Base-by-base conservation (phyloP, 2,888 invertebrate genomes). In the Drosophila hawaiiensis region DNA sequence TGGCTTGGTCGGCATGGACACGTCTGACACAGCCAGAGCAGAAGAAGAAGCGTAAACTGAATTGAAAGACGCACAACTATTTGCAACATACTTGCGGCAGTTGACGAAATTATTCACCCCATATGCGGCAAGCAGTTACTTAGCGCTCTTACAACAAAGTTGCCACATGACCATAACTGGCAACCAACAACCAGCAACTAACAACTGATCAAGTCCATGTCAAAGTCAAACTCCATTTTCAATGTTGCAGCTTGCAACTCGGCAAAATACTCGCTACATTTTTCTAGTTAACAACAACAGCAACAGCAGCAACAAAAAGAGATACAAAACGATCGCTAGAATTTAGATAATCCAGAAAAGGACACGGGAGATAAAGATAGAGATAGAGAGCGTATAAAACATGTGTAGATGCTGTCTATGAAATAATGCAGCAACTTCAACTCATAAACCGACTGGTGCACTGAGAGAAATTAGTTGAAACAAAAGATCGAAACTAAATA, bases 71-170 rank as follows among this genome's bases (percentile, higher is more conserved):
- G 54, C 68, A 68, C 79, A 79, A 79, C 68, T 79, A 76, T 79
- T 79, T 79, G 79, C 76, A 47, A 70, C 73, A 79, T 76, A 66
- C 79, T 73, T 67, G 68, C 79, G 68, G 52, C 68, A 70, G 69
- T 79, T 82, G 82, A 82, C 70, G 65, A 76, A 82, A 81, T 74
- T 65, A 76, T 80, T 67, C 73, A 71, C 50, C 50, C 84, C 84
- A 84, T 83, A 83, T 83, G 83, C 68, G 84, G 81, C 74, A 72
- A 78, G 70, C 53, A 70, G 63, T 73, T 72, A 60, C 73, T 64
- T 72, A 70, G 75, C 71, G 69, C 70, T 69, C 28, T 67, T 70
- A 49, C 62, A 52, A 54, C 68, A 65, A 39, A 59, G 37, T 65
- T 78, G 78, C 70, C 75, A 76, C 61, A 77, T 76, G 76, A 43